phyloP scores from a whole-genome alignment of 2,113 vertebrate genomes.

The Ovibos moschatus region DNA sequence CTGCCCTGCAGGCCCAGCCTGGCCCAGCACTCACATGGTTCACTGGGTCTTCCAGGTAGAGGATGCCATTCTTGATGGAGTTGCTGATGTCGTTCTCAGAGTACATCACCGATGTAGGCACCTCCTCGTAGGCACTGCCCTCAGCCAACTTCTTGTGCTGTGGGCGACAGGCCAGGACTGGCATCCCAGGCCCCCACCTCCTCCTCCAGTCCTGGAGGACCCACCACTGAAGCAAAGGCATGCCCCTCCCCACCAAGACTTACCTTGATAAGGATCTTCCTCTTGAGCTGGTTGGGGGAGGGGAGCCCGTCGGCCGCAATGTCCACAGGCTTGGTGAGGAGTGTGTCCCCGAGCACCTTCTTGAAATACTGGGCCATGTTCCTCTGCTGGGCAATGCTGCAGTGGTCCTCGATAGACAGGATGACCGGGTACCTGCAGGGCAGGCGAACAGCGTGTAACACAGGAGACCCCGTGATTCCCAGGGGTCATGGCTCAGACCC shows the following conservation, averaged over 20 bases:
- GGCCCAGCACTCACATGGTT: slow-evolving; percentile 87
- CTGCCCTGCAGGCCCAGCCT: neutral
- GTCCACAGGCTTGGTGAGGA: slow-evolving; percentile 96
- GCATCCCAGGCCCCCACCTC: neutral
- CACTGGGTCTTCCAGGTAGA: slow-evolving; percentile 97
- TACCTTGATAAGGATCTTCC: slow-evolving; percentile 99
- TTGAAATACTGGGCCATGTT: slow-evolving; percentile 96
- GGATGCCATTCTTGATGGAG: slow-evolving; percentile 98
- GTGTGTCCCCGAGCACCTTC: slow-evolving; percentile 96
- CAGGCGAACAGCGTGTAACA: neutral
- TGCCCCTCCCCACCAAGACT: neutral
- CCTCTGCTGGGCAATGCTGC: slow-evolving; percentile 98
- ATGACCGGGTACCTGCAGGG: slow-evolving; percentile 91
- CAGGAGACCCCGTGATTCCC: neutral
- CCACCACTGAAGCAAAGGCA: accelerated
- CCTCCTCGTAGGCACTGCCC: slow-evolving; percentile 96
- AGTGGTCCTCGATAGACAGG: slow-evolving; percentile 98
- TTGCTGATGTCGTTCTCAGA: slow-evolving; percentile 99
- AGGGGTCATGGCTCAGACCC: neutral
- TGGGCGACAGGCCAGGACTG: neutral
- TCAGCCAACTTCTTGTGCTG: slow-evolving; percentile 99
- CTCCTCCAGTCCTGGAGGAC: neutral
- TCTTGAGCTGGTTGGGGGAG: slow-evolving; percentile 96
- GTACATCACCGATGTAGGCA: slow-evolving; percentile 92
- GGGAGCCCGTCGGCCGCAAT: slow-evolving; percentile 94